phyloP scores from a whole-genome alignment of 1,140 invertebrate species.

The Diorhabda sublineata region DNA sequence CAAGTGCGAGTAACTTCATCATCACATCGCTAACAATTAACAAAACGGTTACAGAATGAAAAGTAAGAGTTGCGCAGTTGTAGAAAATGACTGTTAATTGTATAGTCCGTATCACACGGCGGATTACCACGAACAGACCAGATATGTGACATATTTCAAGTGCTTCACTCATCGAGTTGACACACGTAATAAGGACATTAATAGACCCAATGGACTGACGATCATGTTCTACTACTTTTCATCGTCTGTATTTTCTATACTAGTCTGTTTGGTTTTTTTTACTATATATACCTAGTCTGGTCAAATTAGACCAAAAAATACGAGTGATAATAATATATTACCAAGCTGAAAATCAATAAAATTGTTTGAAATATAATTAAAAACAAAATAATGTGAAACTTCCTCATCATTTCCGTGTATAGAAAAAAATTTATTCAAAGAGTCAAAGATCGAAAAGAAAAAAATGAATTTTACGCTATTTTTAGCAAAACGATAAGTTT shows the following conservation, averaged over 20 bases:
- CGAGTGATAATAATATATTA: too few species aligned
- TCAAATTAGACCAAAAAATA: too few species aligned
- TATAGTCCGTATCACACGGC: conserved; percentile 38
- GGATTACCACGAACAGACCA: conserved; percentile 38
- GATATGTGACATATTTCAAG: conserved; percentile 44
- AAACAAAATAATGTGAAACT: too few species aligned
- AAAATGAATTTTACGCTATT: too few species aligned
- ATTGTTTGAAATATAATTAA: too few species aligned
- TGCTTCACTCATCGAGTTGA: conserved; percentile 31
- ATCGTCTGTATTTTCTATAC: conserved; percentile 10
- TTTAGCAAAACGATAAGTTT: too few species aligned
- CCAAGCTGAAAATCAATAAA: too few species aligned
- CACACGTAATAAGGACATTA: conserved; percentile 41
- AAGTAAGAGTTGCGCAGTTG: conserved; percentile 32
- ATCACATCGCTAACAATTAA: conserved; percentile 23
- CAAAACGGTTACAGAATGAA: conserved; percentile 19
- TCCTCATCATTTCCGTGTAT: too few species aligned
- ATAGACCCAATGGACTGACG: conserved; percentile 27
- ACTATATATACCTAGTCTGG: not conserved
- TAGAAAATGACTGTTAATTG: conserved; percentile 38
- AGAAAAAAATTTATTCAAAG: too few species aligned
- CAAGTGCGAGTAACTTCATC: conserved; percentile 23
- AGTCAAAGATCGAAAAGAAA: too few species aligned
- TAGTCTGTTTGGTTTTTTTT: not conserved
- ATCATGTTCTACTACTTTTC: conserved; percentile 12